Evolutionary conservation across 2,797 vertebrate species (phyloP).

Genomic region (Arremon brunneinucha): DNA sequence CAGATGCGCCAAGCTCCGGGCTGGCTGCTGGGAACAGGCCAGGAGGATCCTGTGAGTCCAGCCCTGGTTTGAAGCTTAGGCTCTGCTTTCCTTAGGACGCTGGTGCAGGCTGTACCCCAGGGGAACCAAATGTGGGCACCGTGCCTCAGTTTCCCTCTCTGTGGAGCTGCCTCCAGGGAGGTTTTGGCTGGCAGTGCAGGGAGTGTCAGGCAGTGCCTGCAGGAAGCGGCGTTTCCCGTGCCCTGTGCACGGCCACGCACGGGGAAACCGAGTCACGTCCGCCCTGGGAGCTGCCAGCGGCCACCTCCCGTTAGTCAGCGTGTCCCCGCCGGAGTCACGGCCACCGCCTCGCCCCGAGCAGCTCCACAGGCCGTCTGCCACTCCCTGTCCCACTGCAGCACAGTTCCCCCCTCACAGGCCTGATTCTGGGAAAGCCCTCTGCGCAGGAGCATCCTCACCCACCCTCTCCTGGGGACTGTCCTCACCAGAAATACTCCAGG

Average conservation of each 20-base stretch:
- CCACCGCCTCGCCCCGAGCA: neutral
- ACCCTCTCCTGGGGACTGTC: neutral
- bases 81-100: neutral
- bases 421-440: neutral
- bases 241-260: accelerated
- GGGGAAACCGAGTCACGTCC: constrained; percentile 46
- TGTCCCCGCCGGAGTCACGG: neutral
- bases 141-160: neutral
- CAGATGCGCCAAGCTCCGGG: neutral
- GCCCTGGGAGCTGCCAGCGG: neutral
- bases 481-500: neutral
- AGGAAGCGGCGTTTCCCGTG: neutral
- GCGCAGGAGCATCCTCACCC: accelerated
- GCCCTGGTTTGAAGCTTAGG: neutral
- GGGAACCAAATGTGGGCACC: neutral
- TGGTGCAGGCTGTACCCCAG: accelerated
- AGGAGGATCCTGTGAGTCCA: neutral
- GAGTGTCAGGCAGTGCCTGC: neutral
- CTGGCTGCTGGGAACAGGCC: neutral
- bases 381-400: neutral
- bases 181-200: neutral
- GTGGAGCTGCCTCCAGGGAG: neutral
- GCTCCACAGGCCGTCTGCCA: neutral
- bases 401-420: accelerated
- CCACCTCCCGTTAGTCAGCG: neutral